Evolutionary conservation across 2,113 vertebrate genomes (phyloP).

Genomic region (Gasterosteus nipponicus): DNA sequence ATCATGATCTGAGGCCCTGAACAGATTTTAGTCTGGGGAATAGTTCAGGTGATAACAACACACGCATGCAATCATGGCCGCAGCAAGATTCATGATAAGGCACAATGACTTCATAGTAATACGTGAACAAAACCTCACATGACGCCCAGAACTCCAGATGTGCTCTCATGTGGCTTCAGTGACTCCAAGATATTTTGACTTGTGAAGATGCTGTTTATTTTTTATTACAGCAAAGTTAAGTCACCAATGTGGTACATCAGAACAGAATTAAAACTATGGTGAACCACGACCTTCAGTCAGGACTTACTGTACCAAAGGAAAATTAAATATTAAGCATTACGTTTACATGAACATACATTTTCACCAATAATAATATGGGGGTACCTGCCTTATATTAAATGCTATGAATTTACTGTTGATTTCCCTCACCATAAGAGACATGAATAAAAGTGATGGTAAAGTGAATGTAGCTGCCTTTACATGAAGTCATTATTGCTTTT

Average conservation of each 20-base stretch:
- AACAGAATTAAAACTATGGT: not conserved
- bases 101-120: constrained; percentile 59
- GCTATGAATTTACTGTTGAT: not conserved
- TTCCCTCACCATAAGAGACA: not conserved
- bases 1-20: constrained; percentile 44
- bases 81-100: constrained; percentile 68
- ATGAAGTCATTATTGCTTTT: constrained; percentile 6
- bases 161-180: constrained; percentile 47
- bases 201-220: constrained; percentile 50
- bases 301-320: constrained; percentile 6
- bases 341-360: not conserved
- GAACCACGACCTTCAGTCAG: constrained; percentile 3
- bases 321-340: not conserved
- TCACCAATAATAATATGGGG: not conserved
- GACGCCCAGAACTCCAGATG: constrained; percentile 65
- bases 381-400: not conserved
- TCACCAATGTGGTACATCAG: constrained; percentile 8
- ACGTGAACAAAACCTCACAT: constrained; percentile 41
- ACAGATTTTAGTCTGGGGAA: constrained; percentile 55
- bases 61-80: constrained; percentile 63
- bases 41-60: constrained; percentile 54
- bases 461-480: not conserved
- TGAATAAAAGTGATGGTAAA: not conserved
- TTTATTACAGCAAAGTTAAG: constrained; percentile 45
- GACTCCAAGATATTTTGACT: constrained; percentile 40